Evolutionary conservation across 2,113 vertebrate species (phyloP).

Genomic region (Protomyctophum bolini): DNA sequence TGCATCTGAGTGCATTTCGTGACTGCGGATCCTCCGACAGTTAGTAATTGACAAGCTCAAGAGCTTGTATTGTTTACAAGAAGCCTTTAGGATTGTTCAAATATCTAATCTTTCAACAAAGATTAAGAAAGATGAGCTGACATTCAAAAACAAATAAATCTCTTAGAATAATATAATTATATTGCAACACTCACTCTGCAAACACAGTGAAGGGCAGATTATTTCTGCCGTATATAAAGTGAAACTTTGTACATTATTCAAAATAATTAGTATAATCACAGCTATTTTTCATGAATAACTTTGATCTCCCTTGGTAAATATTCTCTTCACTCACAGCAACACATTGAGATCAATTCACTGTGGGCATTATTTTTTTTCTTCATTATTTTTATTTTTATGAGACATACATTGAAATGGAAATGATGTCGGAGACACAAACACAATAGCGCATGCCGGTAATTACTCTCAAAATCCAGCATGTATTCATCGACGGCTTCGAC

Average conservation of each 20-base stretch:
- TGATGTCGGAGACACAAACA: neutral
- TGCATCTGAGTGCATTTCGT: slow-evolving; percentile 6
- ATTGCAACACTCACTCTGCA: slow-evolving; percentile 59
- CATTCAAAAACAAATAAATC: slow-evolving; percentile 48
- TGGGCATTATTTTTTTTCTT: slow-evolving; percentile 1
- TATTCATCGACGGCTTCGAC: no score
- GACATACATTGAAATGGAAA: slow-evolving; percentile 7
- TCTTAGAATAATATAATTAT: slow-evolving; percentile 43
- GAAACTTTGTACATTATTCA: slow-evolving; percentile 44
- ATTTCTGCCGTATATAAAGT: slow-evolving; percentile 64
- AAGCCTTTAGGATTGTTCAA: slow-evolving; percentile 62
- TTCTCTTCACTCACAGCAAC: slow-evolving; percentile 22
- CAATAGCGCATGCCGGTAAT: neutral
- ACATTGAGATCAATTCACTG: slow-evolving; percentile 35
- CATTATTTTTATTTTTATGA: slow-evolving; percentile 17
- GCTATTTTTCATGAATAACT: slow-evolving; percentile 20
- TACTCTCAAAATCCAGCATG: no score
- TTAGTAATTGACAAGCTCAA: slow-evolving; percentile 70
- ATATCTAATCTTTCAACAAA: slow-evolving; percentile 72
- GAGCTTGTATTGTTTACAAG: slow-evolving; percentile 74
- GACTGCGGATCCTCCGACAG: slow-evolving; percentile 21
- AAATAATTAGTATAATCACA: slow-evolving; percentile 56
- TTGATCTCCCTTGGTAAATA: slow-evolving; percentile 28
- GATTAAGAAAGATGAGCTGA: slow-evolving; percentile 65
- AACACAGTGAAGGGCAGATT: slow-evolving; percentile 52